These are phyloP conservation scores for Scopus umbretta DNA, from an alignment of 2,113 vertebrate genomes.

Conservation along the genomic window DNA sequence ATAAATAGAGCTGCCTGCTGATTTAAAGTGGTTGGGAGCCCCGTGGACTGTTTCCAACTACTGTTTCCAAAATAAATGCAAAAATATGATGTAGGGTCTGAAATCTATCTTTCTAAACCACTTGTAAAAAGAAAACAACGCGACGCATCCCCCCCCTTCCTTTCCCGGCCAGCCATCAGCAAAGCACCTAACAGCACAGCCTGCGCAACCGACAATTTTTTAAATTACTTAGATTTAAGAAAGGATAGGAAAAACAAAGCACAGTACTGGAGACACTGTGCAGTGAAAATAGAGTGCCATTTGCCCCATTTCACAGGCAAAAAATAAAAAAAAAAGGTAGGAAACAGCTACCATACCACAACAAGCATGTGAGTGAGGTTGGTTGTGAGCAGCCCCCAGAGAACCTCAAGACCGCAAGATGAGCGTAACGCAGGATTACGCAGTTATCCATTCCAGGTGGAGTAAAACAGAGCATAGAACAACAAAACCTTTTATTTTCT, in stretches of 20 bases:
- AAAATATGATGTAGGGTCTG: neutral
- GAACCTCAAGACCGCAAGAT: neutral
- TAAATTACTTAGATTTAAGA: neutral
- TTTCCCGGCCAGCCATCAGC: neutral
- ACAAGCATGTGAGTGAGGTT: accelerated
- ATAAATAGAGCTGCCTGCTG: conserved; percentile 39
- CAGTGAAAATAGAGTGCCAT: neutral
- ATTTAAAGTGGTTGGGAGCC: neutral
- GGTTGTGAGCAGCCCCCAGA: neutral
- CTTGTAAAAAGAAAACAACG: neutral
- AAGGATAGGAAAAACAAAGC: neutral
- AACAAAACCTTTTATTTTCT: neutral
- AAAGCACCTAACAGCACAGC: neutral
- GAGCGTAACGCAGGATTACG: neutral
- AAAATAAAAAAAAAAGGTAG: too few species aligned
- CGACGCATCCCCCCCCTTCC: neutral
- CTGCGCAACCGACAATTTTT: neutral
- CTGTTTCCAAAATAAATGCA: conserved; percentile 10
- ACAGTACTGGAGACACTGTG: neutral
- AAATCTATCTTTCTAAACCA: neutral
- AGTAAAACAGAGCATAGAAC: neutral
- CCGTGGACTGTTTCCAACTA: neutral
- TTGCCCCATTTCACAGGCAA: neutral
- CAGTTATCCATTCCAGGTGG: neutral
- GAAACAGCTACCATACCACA: neutral